These are phyloP conservation scores for Prionchulus punctatus DNA, from an alignment of 2,888 invertebrate genomes.

Conservation along the genomic window DNA sequence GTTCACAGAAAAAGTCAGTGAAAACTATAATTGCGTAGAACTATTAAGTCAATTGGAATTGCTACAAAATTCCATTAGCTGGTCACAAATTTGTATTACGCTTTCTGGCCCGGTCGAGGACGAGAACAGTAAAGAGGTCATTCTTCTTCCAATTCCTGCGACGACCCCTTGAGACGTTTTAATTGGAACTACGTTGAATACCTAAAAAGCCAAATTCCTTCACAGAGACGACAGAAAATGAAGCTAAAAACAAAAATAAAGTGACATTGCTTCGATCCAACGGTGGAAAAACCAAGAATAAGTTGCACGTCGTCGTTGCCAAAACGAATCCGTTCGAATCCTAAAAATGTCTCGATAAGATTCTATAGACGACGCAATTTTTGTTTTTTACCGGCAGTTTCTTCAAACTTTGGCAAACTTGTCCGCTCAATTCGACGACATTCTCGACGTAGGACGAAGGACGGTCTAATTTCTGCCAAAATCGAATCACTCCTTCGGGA, in stretches of 20 bases:
- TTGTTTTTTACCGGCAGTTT: too few relatives aligned
- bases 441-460: not conserved
- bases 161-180: not conserved
- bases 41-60: too few relatives aligned
- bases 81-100: too few relatives aligned
- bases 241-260: not conserved
- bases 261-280: not conserved
- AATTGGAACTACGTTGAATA: not conserved
- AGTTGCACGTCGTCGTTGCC: not conserved
- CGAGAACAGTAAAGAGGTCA: too few relatives aligned
- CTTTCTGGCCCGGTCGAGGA: too few relatives aligned
- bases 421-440: not conserved
- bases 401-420: not conserved
- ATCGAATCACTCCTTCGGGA: not conserved
- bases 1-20: too few relatives aligned
- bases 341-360: too few relatives aligned
- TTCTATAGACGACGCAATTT: too few relatives aligned
- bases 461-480: not conserved
- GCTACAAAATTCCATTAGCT: too few relatives aligned
- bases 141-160: not conserved
- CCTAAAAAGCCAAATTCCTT: not conserved
- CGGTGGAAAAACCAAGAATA: not conserved
- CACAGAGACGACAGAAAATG: not conserved
- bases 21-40: too few relatives aligned
- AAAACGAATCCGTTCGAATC: too few relatives aligned